Conservation (phyloP, 2,888 invertebrate species). For the Cylindroiulus punctatus region DNA sequence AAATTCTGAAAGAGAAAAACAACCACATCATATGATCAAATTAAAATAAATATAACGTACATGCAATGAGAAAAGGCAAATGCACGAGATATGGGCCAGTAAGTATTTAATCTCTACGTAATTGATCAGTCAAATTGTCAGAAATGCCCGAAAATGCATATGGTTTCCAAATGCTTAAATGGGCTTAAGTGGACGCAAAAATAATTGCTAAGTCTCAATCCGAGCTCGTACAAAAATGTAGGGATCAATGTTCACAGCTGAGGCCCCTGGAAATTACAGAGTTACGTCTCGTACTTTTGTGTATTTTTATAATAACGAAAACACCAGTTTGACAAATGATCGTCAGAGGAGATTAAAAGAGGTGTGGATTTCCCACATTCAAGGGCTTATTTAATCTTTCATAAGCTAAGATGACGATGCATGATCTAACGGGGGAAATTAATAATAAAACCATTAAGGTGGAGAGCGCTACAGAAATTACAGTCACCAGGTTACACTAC, state of each 20-base stretch:
- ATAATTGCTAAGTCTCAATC: too few relatives aligned
- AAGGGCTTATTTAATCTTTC: slow-evolving; percentile 15
- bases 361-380: neutral
- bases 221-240: too few relatives aligned
- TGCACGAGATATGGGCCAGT: too few relatives aligned
- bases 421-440: neutral
- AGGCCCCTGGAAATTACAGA: too few relatives aligned
- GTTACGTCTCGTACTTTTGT: neutral
- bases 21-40: neutral
- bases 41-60: neutral
- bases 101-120: too few relatives aligned
- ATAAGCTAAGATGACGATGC: slow-evolving; percentile 8
- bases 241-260: too few relatives aligned
- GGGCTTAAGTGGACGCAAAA: too few relatives aligned
- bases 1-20: slow-evolving; percentile 53
- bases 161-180: too few relatives aligned
- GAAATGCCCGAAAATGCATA: too few relatives aligned
- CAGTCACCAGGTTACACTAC: neutral
- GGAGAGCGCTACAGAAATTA: neutral
- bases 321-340: slow-evolving; percentile 31
- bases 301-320: neutral
- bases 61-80: too few relatives aligned
- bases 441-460: slow-evolving; percentile 38
- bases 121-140: too few relatives aligned
- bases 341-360: neutral